Base-by-base conservation (phyloP, 2,888 invertebrate genomes). In the Sminthurinus aureus region DNA sequence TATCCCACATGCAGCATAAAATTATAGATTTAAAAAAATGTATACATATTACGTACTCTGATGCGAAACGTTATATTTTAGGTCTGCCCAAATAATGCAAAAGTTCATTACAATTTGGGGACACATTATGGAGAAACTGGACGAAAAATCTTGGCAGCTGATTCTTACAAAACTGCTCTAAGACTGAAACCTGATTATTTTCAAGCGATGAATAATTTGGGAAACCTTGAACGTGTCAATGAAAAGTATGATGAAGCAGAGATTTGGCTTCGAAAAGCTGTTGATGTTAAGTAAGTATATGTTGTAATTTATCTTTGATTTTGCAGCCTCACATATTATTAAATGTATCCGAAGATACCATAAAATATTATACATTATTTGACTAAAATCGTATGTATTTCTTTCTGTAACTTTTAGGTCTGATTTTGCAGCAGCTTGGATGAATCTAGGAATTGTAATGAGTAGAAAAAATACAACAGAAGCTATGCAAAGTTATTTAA, bases 371-470 rank as follows among this genome's bases (percentile, higher is more conserved):
- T n/a, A n/a, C n/a, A n/a, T n/a, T n/a, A n/a, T n/a, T n/a, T n/a
- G n/a, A n/a, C n/a, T n/a, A n/a, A n/a, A n/a, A n/a, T n/a, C n/a
- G n/a, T 24, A 38, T n/a, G n/a, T 22, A 38, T 38, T 38, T 77
- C 18, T 77, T 58, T 64, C 22, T 11, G 66, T 67, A 69, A 80
- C 74, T 90, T 90, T 83, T 90, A 95, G 96, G 89, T 92, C 94
- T 58, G 95, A 96, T 90, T 98, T 98, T 91, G 95, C 98, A 0
- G 95, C 97, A 0, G 98, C 98, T 0, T 99, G 98, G 98, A 98
- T 98, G 98, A 99, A 99, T 91, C 92, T 98, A 81, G 98, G 98
- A 20, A 98, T 98, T 88, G 96, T 98, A 52, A 92, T 97, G 86
- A 94, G 96, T 0, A 93, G 94, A 67, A 93, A 94, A 87, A 93